These are phyloP conservation scores for Ahaetulla prasina DNA, from an alignment of 2,113 vertebrate genomes.

Conservation along the genomic window DNA sequence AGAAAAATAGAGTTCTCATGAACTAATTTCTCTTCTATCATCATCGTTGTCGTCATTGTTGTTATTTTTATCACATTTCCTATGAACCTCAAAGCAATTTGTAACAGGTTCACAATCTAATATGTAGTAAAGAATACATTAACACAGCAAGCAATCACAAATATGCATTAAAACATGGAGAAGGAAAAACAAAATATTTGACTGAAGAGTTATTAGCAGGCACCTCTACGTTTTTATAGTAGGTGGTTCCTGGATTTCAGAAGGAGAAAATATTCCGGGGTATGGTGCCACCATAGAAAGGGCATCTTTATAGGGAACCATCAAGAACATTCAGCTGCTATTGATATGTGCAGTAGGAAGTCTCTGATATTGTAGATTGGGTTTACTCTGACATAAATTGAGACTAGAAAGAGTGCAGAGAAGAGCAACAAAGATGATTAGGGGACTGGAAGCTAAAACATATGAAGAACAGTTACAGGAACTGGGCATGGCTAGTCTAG, in stretches of 20 bases:
- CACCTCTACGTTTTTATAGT: background rate
- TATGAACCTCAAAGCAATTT: background rate
- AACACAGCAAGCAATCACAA: background rate
- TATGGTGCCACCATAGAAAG: background rate
- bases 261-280: background rate
- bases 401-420: no score
- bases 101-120: background rate
- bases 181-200: background rate
- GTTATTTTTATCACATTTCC: background rate
- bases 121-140: background rate
- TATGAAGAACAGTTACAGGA: no score
- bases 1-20: background rate
- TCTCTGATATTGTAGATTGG: no score
- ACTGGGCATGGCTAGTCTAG: no score
- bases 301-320: background rate
- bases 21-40: background rate
- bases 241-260: background rate
- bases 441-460: no score
- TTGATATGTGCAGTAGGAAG: no score
- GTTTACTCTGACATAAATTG: no score
- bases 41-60: background rate
- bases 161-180: background rate
- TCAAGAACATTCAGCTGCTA: no score
- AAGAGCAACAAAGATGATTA: no score
- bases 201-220: background rate